phyloP scores from a whole-genome alignment of 2,113 vertebrate species.

The Tetrax tetrax region DNA sequence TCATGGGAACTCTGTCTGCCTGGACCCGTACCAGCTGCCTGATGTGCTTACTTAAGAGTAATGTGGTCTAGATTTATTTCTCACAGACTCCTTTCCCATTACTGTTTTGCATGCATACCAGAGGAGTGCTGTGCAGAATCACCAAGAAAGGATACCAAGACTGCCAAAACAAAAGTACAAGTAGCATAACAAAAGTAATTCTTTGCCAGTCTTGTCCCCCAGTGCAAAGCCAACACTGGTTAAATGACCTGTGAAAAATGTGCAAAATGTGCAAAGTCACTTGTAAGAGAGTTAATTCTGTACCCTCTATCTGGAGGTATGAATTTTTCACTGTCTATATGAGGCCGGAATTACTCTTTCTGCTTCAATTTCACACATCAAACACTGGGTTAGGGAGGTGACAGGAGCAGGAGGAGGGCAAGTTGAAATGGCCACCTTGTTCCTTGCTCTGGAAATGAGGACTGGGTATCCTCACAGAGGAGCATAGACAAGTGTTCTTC shows the following conservation, averaged over 20 bases:
- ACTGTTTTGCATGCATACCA: background rate
- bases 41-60: background rate
- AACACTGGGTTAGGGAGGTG: background rate
- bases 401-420: background rate
- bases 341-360: background rate
- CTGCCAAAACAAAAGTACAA: background rate
- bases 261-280: background rate
- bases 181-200: background rate
- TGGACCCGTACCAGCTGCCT: background rate
- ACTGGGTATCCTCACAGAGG: background rate
- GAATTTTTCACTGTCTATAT: background rate
- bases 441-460: background rate
- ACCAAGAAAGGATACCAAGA: background rate
- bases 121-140: background rate
- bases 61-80: background rate
- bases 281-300: background rate
- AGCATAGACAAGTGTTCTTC: background rate
- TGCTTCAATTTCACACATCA: background rate
- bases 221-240: background rate
- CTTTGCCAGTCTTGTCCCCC: background rate
- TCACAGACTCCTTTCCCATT: background rate
- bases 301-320: accelerated
- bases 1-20: background rate
- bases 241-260: accelerated
- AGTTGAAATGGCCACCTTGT: background rate